Evolutionary conservation across 1,140 invertebrate species (phyloP).

Genomic region (Limonius californicus): DNA sequence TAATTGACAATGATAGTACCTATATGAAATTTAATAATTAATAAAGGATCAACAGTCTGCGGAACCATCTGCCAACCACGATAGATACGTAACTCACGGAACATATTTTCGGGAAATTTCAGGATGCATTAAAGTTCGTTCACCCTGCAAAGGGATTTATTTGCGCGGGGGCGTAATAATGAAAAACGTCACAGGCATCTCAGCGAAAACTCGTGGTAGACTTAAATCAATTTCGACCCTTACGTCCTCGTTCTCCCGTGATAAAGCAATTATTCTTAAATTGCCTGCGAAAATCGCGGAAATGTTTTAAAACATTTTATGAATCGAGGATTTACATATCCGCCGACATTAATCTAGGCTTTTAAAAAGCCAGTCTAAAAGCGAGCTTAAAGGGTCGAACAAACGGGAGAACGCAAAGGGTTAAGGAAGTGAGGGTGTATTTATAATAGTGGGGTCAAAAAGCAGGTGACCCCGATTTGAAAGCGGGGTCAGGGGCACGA

Average conservation of each 20-base stretch:
- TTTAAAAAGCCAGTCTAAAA: neutral
- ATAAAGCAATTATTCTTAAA: neutral
- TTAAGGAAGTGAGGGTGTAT: conserved; percentile 9
- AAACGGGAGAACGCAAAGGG: conserved; percentile 1
- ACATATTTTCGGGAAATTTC: too few relatives aligned
- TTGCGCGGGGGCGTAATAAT: neutral
- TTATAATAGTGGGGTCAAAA: conserved; percentile 8
- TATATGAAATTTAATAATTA: too few relatives aligned
- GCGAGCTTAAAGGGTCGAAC: neutral
- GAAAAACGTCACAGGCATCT: conserved; percentile 1
- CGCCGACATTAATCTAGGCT: neutral
- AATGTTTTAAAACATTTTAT: neutral
- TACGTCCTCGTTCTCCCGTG: neutral
- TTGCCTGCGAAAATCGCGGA: neutral
- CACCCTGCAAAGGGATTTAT: too few relatives aligned
- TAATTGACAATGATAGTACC: too few relatives aligned
- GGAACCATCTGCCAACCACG: too few relatives aligned
- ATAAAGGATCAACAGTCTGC: too few relatives aligned
- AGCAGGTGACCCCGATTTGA: conserved; percentile 7
- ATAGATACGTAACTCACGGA: too few relatives aligned
- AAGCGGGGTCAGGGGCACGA: conserved; percentile 10
- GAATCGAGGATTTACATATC: neutral
- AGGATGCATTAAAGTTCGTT: too few relatives aligned
- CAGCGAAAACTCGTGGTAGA: neutral
- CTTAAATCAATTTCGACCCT: neutral